A percentile compares a stretch with the other conserved stretches of the same genome.
Conservation (phyloP, 2,797 vertebrate species). For the Percopsis omiscomaycus region DNA sequence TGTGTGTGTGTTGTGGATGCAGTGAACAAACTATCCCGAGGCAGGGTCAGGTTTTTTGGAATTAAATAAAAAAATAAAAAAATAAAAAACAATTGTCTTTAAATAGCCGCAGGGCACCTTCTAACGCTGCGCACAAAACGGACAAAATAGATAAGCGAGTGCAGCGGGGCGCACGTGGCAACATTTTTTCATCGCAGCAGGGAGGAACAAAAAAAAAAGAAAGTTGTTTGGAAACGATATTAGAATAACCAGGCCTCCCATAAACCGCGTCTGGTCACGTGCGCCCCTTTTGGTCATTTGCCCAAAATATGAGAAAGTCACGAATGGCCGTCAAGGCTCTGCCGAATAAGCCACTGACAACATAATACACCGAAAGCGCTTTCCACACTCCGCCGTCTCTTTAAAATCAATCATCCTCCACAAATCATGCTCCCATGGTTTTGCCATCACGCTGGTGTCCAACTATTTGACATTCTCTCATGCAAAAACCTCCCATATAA, state of each 20-base stretch:
- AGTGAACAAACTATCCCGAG: slow-evolving; percentile 41
- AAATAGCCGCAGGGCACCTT: slow-evolving; percentile 50
- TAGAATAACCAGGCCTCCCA: too few species aligned
- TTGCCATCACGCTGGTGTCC: slow-evolving; percentile 55
- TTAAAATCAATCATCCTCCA: slow-evolving; percentile 66
- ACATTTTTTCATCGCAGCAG: too few species aligned
- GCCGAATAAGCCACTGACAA: slow-evolving; percentile 41
- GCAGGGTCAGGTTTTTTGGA: slow-evolving; percentile 45
- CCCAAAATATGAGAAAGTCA: slow-evolving; percentile 15
- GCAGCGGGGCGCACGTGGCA: too few species aligned
- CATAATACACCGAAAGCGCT: slow-evolving; percentile 53
- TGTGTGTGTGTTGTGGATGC: not conserved
- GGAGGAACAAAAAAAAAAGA: too few species aligned
- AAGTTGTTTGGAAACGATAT: too few species aligned
- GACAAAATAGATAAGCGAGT: too few species aligned
- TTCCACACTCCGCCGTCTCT: slow-evolving; percentile 52
- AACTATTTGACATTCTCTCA: slow-evolving; percentile 62
- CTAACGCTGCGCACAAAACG: slow-evolving; percentile 39
- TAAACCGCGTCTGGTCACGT: too few species aligned
- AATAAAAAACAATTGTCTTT: slow-evolving; percentile 37
- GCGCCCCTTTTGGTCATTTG: too few species aligned
- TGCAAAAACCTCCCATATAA: slow-evolving; percentile 67
- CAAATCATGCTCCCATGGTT: slow-evolving; percentile 64
- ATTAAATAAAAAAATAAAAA: slow-evolving; percentile 36
- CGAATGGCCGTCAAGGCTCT: slow-evolving; percentile 17